These are phyloP conservation scores for Bovichtus diacanthus DNA, from an alignment of 2,797 vertebrate genomes.

Conservation along the genomic window DNA sequence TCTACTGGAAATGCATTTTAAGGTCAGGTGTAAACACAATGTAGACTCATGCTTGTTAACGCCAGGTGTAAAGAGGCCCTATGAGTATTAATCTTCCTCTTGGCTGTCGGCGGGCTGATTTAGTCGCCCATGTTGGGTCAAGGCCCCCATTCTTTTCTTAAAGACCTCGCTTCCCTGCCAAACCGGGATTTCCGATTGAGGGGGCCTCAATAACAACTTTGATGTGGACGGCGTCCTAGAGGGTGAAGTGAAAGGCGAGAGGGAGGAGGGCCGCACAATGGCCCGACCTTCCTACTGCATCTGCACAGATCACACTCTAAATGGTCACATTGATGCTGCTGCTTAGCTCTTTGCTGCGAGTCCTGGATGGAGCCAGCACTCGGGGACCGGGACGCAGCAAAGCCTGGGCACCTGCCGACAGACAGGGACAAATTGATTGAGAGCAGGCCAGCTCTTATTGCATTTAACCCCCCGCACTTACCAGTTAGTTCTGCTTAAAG, in stretches of 20 bases:
- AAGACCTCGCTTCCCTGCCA: slow-evolving; percentile 77
- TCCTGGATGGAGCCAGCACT: slow-evolving; percentile 79
- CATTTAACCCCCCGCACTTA: slow-evolving; percentile 69
- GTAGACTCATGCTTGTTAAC: slow-evolving; percentile 17
- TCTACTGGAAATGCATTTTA: background rate
- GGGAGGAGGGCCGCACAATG: slow-evolving; percentile 72
- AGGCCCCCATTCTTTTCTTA: slow-evolving; percentile 77
- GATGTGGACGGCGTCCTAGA: slow-evolving; percentile 78
- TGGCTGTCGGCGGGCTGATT: slow-evolving; percentile 52
- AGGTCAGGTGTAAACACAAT: slow-evolving; percentile 25
- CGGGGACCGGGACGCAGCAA: slow-evolving; percentile 67
- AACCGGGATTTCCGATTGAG: slow-evolving; percentile 82
- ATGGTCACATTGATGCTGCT: slow-evolving; percentile 83
- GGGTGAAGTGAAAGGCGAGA: slow-evolving; percentile 74
- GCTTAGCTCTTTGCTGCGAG: slow-evolving; percentile 75
- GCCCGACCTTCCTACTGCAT: slow-evolving; percentile 80
- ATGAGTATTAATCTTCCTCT: slow-evolving; percentile 67
- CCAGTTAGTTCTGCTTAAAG: slow-evolving; percentile 57
- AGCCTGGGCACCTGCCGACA: slow-evolving; percentile 78
- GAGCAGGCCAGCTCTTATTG: slow-evolving; percentile 76
- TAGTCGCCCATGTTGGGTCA: slow-evolving; percentile 72
- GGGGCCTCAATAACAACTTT: slow-evolving; percentile 82
- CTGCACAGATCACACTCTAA: slow-evolving; percentile 79
- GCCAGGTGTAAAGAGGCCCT: slow-evolving; percentile 54
- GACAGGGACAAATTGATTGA: slow-evolving; percentile 82